Evolutionary conservation across 2,797 vertebrate genomes (phyloP).

Genomic region (Amblyopsis hoosieri): DNA sequence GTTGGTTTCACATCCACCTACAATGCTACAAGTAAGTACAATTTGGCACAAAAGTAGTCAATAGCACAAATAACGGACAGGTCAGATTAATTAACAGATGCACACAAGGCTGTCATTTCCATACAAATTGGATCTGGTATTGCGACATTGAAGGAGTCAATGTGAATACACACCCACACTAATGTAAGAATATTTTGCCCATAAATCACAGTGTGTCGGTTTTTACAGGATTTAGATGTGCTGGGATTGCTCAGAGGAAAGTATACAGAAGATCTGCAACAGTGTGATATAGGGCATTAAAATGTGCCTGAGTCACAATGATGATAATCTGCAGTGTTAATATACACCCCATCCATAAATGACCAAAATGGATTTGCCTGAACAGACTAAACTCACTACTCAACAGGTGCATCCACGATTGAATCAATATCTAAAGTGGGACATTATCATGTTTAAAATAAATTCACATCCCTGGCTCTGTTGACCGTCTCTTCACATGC

Average conservation of each 20-base stretch:
- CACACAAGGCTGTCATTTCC: no score
- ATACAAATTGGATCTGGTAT: no score
- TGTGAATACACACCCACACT: no score
- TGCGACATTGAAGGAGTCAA: no score
- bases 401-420: constrained; percentile 1
- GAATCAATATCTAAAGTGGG: not conserved
- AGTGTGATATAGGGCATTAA: constrained; percentile 37
- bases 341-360: constrained; percentile 10
- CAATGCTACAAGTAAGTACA: constrained; percentile 3
- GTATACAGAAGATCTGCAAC: not conserved
- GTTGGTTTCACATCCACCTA: constrained; percentile 2
- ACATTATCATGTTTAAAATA: constrained; percentile 13
- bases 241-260: not conserved
- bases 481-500: constrained; percentile 1
- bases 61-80: not conserved
- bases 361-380: constrained; percentile 7
- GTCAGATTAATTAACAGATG: no score
- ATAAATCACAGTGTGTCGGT: not conserved
- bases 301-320: constrained; percentile 25
- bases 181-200: not conserved
- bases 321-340: constrained; percentile 14
- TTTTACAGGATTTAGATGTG: not conserved
- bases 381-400: constrained; percentile 13
- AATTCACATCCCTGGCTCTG: constrained; percentile 29
- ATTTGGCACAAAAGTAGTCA: constrained; percentile 1